phyloP scores from a whole-genome alignment of 2,113 vertebrate genomes.

The Typhlomys cinereus region DNA sequence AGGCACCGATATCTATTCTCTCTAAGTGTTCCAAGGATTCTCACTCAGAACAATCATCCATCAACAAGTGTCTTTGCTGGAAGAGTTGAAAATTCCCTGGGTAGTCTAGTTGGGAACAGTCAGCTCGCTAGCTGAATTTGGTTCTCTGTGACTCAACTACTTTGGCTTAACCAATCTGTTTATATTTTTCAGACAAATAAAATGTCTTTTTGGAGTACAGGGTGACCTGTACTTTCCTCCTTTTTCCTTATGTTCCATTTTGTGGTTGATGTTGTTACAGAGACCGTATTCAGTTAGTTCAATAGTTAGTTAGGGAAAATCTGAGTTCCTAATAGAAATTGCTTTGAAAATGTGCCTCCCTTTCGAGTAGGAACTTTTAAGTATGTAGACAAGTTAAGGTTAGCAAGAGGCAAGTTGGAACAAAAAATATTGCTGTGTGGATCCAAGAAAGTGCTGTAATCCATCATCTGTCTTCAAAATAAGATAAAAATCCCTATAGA shows the following conservation, averaged over 20 bases:
- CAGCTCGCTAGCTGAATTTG: neutral
- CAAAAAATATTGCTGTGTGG: constrained; percentile 31
- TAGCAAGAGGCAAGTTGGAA: constrained; percentile 17
- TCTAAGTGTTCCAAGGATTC: too few species aligned
- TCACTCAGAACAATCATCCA: neutral
- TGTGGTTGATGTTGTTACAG: neutral
- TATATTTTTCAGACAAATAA: constrained; percentile 21
- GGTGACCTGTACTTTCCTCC: neutral
- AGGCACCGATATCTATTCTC: neutral
- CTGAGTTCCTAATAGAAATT: neutral
- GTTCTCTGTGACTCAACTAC: neutral
- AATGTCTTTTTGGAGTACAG: neutral
- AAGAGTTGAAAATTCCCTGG: neutral
- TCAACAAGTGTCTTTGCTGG: constrained; percentile 26
- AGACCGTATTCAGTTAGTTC: neutral
- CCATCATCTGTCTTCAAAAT: neutral
- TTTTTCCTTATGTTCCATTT: neutral
- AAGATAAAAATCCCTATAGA: constrained; percentile 9
- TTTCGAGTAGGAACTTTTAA: constrained; percentile 22
- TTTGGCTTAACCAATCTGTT: constrained; percentile 42
- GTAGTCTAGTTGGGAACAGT: neutral
- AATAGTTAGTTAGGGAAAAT: constrained; percentile 36
- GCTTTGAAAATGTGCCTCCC: constrained; percentile 6
- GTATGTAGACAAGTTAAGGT: constrained; percentile 28
- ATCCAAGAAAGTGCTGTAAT: constrained; percentile 15